Evolutionary conservation across 2,888 invertebrate species (phyloP).

Genomic region (Drosophila rubida): DNA sequence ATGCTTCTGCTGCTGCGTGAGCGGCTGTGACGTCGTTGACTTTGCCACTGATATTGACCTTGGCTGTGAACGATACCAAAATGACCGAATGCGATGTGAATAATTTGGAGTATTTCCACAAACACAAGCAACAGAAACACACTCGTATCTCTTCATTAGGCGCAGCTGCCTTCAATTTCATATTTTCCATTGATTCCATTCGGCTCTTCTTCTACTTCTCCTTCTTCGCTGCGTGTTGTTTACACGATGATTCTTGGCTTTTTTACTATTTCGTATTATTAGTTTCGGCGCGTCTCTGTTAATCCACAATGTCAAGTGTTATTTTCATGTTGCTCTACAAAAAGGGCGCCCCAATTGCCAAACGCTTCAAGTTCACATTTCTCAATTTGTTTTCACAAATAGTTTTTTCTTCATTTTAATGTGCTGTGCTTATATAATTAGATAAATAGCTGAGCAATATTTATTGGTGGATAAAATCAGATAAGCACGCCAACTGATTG

Average conservation of each 20-base stretch:
- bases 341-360: conserved; percentile 36
- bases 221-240: background rate
- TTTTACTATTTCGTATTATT: conserved; percentile 6
- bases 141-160: background rate
- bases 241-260: conserved; percentile 21
- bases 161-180: conserved; percentile 20
- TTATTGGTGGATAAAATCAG: background rate
- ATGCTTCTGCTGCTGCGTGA: conserved; percentile 21
- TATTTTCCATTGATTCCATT: conserved; percentile 23
- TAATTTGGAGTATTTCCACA: conserved; percentile 24
- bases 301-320: conserved; percentile 54
- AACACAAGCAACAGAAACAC: background rate
- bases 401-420: background rate
- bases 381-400: conserved; percentile 1
- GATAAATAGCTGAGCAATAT: conserved; percentile 21
- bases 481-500: conserved; percentile 3
- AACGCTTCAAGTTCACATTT: conserved; percentile 29
- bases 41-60: conserved; percentile 60
- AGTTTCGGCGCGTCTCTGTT: conserved; percentile 7
- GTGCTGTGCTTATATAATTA: conserved; percentile 32
- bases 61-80: conserved; percentile 58
- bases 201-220: background rate
- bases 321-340: conserved; percentile 15
- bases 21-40: conserved; percentile 38
- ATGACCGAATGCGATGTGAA: conserved; percentile 2